Evolutionary conservation across 1,140 invertebrate species (phyloP).

Genomic region (Drosophila baimaii): DNA sequence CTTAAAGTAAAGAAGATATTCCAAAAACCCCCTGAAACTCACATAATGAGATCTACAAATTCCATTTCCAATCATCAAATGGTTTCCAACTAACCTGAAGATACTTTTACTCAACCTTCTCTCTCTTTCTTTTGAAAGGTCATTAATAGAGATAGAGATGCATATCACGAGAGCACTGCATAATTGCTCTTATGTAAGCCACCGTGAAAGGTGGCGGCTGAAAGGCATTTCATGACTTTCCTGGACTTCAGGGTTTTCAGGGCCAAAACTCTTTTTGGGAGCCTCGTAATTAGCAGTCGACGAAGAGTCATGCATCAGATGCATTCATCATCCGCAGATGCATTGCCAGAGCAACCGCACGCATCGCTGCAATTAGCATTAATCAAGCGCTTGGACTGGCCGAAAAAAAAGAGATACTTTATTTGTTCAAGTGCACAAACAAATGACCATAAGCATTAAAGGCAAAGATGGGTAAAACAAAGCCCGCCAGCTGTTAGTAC

Average conservation of each 20-base stretch:
- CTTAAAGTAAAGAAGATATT: not conserved
- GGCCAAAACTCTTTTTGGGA: constrained; percentile 42
- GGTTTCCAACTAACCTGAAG: constrained; percentile 3
- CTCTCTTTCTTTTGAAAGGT: not conserved
- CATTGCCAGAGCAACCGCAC: constrained; percentile 31
- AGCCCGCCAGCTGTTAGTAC: constrained; percentile 44
- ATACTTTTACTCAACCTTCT: constrained; percentile 34
- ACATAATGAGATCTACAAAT: not conserved
- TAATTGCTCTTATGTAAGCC: constrained; percentile 40
- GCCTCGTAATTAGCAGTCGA: constrained; percentile 38
- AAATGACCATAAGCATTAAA: constrained; percentile 32
- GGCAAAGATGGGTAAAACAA: constrained; percentile 25
- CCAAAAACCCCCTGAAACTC: not conserved
- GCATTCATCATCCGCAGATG: constrained; percentile 17
- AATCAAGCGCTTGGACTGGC: constrained; percentile 59
- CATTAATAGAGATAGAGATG: constrained; percentile 53
- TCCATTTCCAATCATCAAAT: not conserved
- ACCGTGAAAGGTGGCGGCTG: constrained; percentile 33
- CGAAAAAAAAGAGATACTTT: constrained; percentile 37
- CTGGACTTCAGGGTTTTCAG: constrained; percentile 37
- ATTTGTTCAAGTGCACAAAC: constrained; percentile 44
- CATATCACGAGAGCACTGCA: constrained; percentile 29
- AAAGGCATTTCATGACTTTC: constrained; percentile 43
- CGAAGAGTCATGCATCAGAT: constrained; percentile 16
- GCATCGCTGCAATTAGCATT: constrained; percentile 69